These are phyloP conservation scores for Thalassarche chlororhynchos DNA, from an alignment of 2,113 vertebrate genomes.

Conservation along the genomic window DNA sequence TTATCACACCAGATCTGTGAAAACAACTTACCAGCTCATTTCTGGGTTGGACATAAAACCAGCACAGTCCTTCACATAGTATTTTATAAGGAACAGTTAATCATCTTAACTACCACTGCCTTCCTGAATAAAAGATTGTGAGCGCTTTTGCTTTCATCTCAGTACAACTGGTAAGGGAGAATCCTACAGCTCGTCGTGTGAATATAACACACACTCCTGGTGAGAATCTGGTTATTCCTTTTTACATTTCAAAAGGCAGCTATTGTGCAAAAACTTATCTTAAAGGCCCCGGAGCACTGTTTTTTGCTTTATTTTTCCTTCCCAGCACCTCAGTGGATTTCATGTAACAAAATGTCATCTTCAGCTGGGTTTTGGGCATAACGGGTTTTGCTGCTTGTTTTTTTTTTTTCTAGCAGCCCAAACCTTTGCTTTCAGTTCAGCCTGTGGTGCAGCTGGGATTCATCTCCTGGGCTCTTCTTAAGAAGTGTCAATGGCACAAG, in stretches of 20 bases:
- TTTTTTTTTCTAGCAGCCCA: background rate
- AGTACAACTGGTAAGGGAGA: background rate
- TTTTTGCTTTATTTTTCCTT: background rate
- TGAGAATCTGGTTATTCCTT: background rate
- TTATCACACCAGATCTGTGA: background rate
- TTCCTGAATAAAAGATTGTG: background rate
- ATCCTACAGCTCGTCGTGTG: background rate
- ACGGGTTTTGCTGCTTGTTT: background rate
- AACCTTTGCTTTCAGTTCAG: background rate
- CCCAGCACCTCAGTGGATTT: background rate
- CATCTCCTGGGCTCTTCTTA: background rate
- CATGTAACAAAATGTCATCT: background rate
- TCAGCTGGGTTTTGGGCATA: background rate
- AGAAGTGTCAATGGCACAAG: background rate
- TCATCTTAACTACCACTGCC: constrained; percentile 5
- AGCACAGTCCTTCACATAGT: background rate
- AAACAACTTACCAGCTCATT: background rate
- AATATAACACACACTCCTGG: background rate
- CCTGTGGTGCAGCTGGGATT: background rate
- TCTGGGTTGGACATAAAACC: background rate
- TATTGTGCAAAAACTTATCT: background rate
- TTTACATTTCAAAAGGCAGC: constrained; percentile 43
- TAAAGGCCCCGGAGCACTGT: background rate
- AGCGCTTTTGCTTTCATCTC: background rate
- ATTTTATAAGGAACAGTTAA: background rate